Base-by-base conservation (phyloP, 2,888 invertebrate genomes). In the Ophion ventricosus region DNA sequence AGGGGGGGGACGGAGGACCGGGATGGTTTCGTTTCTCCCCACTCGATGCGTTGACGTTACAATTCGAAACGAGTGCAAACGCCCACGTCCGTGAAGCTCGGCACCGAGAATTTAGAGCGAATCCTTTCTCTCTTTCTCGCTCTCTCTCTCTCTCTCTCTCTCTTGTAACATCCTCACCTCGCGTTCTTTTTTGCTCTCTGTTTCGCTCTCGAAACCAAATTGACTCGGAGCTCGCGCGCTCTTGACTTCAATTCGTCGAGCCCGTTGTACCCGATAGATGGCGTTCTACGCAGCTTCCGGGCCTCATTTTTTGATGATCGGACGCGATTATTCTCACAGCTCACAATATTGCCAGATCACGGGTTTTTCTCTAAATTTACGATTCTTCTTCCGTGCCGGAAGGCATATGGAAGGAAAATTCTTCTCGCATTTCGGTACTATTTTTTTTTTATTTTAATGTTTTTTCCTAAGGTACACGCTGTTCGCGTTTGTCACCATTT, bases 61-160 rank as follows among this genome's bases (percentile, higher is more conserved):
- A 57, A 82, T 82, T 80, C 76, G 77, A 86, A 87, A 85, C 83
- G 84, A 87, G 87, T 85, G 79, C 85, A 87, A 85, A 85, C 85
- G 83, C 87, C 87, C 84, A 87, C 87, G 84, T 82, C 72, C 67
- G 67, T 61, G 66, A 80, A 80, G 75, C 61, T 67, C 40, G 63
- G 54, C 73, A 40, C 17, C 56, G 75, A 80, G 83, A 87, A 87
- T 87, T 87, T 85, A 86, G 85, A 87, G 76, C 85, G 83, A 76
- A 77, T 77, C 73, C 78, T 79, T 76, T 72, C 25, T 66, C 20
- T n/a, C 25, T 79, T 76, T 72, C 25, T 66, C 20, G 10, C 25
- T 79, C 72, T 64, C 56, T 63, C 56, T 17, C 72, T n/a, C 79
- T 57, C 35, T 59, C 17, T 40, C 11, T 35, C 26, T 20, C 7